A percentile compares a stretch with the other conserved stretches of the same genome.
Evolutionary conservation across 2,113 vertebrate genomes (phyloP).

Genomic region (Trematomus loennbergii): DNA sequence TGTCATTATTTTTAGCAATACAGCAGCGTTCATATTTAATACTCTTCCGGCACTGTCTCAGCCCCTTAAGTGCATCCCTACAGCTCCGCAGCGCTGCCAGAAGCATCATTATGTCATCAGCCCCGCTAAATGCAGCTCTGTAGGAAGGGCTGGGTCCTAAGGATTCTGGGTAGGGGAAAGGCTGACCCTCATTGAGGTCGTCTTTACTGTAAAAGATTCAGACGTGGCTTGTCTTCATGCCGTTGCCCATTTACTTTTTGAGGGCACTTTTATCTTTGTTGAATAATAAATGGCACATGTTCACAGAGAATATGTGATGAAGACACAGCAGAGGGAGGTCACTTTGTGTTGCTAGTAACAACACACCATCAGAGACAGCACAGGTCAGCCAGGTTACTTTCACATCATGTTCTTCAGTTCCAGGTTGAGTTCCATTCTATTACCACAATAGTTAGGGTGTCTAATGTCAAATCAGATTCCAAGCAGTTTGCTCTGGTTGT

Average conservation of each 20-base stretch:
- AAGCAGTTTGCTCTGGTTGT: background rate
- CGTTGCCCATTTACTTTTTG: background rate
- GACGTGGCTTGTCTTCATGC: background rate
- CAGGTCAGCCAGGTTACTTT: background rate
- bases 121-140: slow-evolving; percentile 26
- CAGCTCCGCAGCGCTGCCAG: slow-evolving; percentile 46
- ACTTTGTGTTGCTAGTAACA: background rate
- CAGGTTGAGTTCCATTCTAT: background rate
- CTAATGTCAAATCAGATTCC: background rate
- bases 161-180: background rate
- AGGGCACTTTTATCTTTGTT: background rate
- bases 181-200: slow-evolving; percentile 25
- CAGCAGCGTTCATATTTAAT: slow-evolving; percentile 72
- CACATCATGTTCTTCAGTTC: background rate
- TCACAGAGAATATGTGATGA: background rate
- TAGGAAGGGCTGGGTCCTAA: background rate
- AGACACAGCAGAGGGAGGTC: background rate
- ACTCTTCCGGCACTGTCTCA: slow-evolving; percentile 52
- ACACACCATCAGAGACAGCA: background rate
- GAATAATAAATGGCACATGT: background rate
- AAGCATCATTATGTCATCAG: slow-evolving; percentile 66
- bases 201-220: background rate
- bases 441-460: background rate
- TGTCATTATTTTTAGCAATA: slow-evolving; percentile 69
- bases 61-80: slow-evolving; percentile 72